Percentiles rank a stretch among this genome's conserved stretches.
Conservation (phyloP, 2,888 invertebrate genomes). For the Dryobota labecula region DNA sequence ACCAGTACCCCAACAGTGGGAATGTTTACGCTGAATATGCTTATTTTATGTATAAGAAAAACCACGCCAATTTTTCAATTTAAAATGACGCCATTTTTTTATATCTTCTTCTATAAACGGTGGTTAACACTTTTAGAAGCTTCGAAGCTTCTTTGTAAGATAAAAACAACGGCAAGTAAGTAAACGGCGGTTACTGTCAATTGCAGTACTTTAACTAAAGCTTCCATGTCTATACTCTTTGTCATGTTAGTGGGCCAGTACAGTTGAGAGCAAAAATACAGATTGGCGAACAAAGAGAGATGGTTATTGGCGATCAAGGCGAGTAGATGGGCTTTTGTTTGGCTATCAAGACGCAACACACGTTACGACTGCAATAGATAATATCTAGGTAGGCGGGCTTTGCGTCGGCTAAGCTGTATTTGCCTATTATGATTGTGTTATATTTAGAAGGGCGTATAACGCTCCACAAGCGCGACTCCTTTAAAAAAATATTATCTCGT, state of each 20-base stretch:
- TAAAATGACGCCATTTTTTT: neutral
- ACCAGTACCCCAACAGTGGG: neutral
- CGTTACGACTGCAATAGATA: conserved; percentile 24
- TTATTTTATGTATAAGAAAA: neutral
- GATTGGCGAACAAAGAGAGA: conserved; percentile 74
- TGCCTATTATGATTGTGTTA: no score
- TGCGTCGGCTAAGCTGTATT: neutral
- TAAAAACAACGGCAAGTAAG: conserved; percentile 16
- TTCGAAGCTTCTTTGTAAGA: neutral
- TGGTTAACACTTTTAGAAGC: neutral
- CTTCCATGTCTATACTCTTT: conserved; percentile 52
- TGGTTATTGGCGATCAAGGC: conserved; percentile 76
- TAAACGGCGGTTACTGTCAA: conserved; percentile 39
- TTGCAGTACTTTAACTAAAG: conserved; percentile 53
- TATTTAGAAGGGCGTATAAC: no score
- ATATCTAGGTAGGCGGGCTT: neutral
- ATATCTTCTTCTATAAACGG: neutral
- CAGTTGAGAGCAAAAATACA: conserved; percentile 42
- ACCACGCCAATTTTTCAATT: neutral
- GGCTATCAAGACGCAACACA: conserved; percentile 64
- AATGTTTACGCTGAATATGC: neutral
- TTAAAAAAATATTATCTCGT: no score
- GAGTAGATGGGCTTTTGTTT: conserved; percentile 71
- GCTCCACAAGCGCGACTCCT: no score
- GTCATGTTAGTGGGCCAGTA: conserved; percentile 28